A percentile compares a stretch with the other conserved stretches of the same genome.
Conservation (phyloP, 2,113 vertebrate species). For the Elgaria multicarinata region DNA sequence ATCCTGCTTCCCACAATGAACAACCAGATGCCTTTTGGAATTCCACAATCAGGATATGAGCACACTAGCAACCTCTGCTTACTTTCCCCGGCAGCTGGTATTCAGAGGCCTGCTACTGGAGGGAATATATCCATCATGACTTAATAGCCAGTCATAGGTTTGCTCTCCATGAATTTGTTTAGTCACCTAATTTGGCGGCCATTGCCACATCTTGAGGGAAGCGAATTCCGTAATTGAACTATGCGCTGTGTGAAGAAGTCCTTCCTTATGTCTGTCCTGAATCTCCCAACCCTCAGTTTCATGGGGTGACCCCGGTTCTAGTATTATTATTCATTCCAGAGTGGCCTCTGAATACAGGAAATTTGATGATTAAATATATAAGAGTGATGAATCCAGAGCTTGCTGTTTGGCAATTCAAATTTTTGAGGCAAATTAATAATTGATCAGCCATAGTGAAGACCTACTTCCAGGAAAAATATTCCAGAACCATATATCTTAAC, state of each 20-base stretch:
- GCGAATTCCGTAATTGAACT: neutral
- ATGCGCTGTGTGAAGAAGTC: neutral
- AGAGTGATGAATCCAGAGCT: slow-evolving; percentile 7
- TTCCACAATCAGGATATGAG: too few relatives aligned
- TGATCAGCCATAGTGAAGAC: neutral
- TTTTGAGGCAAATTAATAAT: slow-evolving; percentile 26
- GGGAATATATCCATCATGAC: too few relatives aligned
- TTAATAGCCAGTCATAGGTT: neutral
- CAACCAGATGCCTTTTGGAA: too few relatives aligned
- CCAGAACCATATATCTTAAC: neutral
- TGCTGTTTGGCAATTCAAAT: neutral
- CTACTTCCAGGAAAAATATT: neutral
- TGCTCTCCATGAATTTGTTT: neutral
- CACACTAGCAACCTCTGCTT: too few relatives aligned
- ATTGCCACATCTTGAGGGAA: neutral
- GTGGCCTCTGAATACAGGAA: slow-evolving; percentile 1
- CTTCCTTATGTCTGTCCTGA: neutral
- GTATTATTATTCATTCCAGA: slow-evolving; percentile 12
- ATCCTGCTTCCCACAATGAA: too few relatives aligned
- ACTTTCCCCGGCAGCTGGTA: too few relatives aligned
- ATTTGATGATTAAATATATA: neutral
- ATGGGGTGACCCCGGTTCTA: neutral
- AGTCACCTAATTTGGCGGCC: neutral
- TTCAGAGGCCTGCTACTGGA: too few relatives aligned
- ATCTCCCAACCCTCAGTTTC: neutral